Evolutionary conservation across 2,797 vertebrate genomes (phyloP), one percentile per base, ranked within the genome.

Genomic region (Myotis daubentonii): DNA sequence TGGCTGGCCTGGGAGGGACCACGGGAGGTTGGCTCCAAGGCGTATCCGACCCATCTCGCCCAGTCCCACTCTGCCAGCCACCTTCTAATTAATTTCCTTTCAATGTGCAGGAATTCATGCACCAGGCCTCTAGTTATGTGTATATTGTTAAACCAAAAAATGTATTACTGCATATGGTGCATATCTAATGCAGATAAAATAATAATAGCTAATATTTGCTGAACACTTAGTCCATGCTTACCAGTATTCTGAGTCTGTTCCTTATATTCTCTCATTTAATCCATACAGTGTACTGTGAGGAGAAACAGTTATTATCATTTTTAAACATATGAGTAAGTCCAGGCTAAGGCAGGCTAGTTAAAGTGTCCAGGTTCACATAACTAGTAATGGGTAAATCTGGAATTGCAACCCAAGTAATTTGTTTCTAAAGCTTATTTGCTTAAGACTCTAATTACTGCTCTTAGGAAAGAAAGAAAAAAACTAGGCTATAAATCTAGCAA

Each of bases 41-140:
- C 0, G 28, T 62, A 2, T 62, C 60, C 0, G 2, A 2, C 60
- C 60, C 5, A 2, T 62, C 60, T 62, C 4, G 0, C 25, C 25
- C 60, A 62, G 60, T 62, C 60, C 13, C 4, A 28, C 25, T 25
- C 60, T 62, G 60, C 60, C 28, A 6, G 60, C 60, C 60, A 62
- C 60, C 25, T 62, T 30, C 25, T 62, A 62, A 62, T 62, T 62
- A 62, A 62, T 28, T 62, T 62, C 60, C 28, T 62, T 62, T 62
- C 5, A 5, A 30, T 62, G 60, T 13, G 28, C 12, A 62, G 25
- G 28, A 30, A 62, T 62, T 25, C 60, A 5, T 62, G 12, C 12
- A 62, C 11, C 0, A 25, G 60, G 2, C 60, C 28, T 62, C 28
- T 30, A 30, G 60, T 3, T 49, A 51, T 23, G 0, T 66, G 0